Conservation (phyloP, 2,888 invertebrate genomes). For the Pyrrhosoma nymphula region DNA sequence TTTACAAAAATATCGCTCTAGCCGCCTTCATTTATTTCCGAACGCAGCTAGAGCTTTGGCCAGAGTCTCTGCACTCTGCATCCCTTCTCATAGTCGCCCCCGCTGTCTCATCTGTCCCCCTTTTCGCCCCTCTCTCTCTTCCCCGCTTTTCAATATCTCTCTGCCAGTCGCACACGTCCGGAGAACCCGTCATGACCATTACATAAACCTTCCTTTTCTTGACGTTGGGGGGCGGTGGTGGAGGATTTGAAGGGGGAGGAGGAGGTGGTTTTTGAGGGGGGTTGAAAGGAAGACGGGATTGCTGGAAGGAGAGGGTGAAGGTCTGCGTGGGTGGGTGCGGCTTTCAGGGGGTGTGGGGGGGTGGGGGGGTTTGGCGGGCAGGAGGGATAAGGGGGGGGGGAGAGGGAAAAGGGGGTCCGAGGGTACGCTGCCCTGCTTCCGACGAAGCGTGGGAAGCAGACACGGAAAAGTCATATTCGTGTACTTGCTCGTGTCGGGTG, state of each 20-base stretch:
- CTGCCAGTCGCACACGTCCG: not conserved
- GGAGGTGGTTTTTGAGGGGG: no score
- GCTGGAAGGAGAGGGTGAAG: no score
- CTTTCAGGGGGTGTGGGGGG: no score
- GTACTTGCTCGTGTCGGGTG: not conserved
- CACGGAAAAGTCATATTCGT: not conserved
- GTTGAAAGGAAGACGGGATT: no score
- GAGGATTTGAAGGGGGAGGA: not conserved
- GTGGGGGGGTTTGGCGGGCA: no score
- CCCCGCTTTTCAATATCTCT: not conserved
- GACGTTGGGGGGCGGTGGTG: not conserved
- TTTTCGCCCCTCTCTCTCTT: not conserved
- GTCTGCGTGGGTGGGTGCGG: no score
- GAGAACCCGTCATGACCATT: not conserved
- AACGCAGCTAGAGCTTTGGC: no score
- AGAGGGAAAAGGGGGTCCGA: not conserved
- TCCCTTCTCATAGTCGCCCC: no score
- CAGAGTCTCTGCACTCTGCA: no score
- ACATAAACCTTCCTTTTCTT: not conserved
- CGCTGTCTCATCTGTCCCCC: not conserved
- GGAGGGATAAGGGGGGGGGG: no score
- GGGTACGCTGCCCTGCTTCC: not conserved
- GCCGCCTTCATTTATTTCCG: no score
- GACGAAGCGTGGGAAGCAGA: slow-evolving; percentile 16
- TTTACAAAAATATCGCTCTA: no score